Evolutionary conservation across 2,113 vertebrate species (phyloP).

Genomic region (Oryzias javanicus): DNA sequence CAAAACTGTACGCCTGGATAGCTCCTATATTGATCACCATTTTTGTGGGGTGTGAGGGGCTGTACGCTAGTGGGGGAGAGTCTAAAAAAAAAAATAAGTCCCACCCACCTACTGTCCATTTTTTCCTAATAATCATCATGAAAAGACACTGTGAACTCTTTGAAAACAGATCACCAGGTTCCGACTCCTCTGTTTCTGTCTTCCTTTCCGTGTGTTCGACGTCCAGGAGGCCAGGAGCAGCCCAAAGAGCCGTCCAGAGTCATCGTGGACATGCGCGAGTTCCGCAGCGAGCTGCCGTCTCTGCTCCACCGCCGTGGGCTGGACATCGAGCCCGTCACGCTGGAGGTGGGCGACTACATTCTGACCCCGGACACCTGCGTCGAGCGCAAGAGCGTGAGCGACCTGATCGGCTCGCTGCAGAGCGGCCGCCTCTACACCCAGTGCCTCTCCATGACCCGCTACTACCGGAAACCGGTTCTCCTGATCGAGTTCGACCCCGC

Average conservation of each 20-base stretch:
- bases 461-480: slow-evolving; percentile 87
- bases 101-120: too few relatives aligned
- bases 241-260: slow-evolving; percentile 77
- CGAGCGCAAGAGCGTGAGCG: slow-evolving; percentile 93
- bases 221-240: slow-evolving; percentile 87
- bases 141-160: too few relatives aligned
- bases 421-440: slow-evolving; percentile 91
- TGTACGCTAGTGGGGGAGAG: too few relatives aligned
- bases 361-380: slow-evolving; percentile 91
- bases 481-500: slow-evolving; percentile 93
- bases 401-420: slow-evolving; percentile 90
- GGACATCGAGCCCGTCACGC: slow-evolving; percentile 92
- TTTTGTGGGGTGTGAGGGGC: too few relatives aligned
- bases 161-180: too few relatives aligned
- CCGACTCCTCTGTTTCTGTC: not conserved
- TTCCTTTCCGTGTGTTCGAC: not conserved
- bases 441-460: slow-evolving; percentile 91
- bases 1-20: too few relatives aligned
- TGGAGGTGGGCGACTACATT: slow-evolving; percentile 96
- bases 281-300: slow-evolving; percentile 92
- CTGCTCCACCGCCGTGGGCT: slow-evolving; percentile 91
- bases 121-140: too few relatives aligned
- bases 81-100: too few relatives aligned
- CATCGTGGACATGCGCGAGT: slow-evolving; percentile 95
- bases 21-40: too few relatives aligned